Conservation (phyloP, 2,797 vertebrate species). For the Pseudochaenichthys georgianus region DNA sequence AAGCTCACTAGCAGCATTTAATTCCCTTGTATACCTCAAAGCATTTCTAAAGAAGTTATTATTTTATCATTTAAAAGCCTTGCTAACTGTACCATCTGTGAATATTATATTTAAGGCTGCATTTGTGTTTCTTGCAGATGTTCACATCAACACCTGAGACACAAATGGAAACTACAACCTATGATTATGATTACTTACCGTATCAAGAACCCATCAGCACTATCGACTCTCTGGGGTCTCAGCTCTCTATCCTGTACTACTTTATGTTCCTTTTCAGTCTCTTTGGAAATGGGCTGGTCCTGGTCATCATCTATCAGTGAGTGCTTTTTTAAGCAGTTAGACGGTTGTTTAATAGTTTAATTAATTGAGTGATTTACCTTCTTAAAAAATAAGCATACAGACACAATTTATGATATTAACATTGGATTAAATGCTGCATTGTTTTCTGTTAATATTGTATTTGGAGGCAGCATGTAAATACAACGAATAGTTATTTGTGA, state of each 20-base stretch:
- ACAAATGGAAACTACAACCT: constrained; percentile 12
- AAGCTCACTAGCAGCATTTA: not conserved
- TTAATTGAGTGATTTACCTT: not conserved
- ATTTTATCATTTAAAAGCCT: not conserved
- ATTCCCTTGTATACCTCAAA: fast-evolving
- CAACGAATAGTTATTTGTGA: no score
- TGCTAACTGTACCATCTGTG: not conserved
- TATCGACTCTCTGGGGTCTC: constrained; percentile 54
- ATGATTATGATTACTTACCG: not conserved
- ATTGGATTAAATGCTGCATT: no score
- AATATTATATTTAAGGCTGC: not conserved
- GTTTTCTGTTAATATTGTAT: no score
- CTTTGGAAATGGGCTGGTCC: constrained; percentile 80
- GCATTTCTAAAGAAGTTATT: not conserved
- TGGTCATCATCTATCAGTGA: constrained; percentile 81
- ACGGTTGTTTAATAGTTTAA: not conserved
- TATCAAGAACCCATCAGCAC: no score
- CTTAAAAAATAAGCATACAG: not conserved
- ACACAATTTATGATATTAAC: no score
- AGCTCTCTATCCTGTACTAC: constrained; percentile 76
- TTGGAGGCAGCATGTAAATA: no score
- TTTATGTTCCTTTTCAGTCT: constrained; percentile 81
- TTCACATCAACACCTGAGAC: not conserved
- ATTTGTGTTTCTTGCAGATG: constrained; percentile 30
- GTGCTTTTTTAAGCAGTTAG: constrained; percentile 24